Conservation (phyloP, 2,113 vertebrate species). For the Oreocharis arfaki region DNA sequence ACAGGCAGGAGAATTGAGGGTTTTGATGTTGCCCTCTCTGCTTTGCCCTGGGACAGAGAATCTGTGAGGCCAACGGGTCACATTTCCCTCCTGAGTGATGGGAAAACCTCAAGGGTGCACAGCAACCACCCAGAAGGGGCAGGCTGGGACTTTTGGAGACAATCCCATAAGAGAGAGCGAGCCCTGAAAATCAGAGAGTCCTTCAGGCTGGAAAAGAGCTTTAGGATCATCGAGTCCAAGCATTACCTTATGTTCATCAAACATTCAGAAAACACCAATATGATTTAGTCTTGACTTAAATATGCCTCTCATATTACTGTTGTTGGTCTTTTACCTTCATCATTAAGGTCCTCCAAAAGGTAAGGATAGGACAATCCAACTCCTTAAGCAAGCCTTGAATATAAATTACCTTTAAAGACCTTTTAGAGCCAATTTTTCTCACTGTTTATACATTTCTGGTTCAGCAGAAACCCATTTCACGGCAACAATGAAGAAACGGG, state of each 20-base stretch:
- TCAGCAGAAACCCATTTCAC: neutral
- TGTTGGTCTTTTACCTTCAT: neutral
- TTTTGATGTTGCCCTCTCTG: neutral
- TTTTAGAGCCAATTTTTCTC: neutral
- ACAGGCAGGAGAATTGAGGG: neutral
- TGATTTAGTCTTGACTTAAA: neutral
- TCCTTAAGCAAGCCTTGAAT: neutral
- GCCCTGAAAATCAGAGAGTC: neutral
- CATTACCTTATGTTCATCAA: neutral
- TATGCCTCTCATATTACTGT: accelerated
- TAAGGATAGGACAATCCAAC: neutral
- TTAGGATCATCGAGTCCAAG: neutral
- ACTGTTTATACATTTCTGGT: neutral
- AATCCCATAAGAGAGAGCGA: neutral
- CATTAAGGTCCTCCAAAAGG: neutral
- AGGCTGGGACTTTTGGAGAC: neutral
- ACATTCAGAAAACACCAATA: neutral
- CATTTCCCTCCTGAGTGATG: neutral
- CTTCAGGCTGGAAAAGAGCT: neutral
- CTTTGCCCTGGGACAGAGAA: neutral
- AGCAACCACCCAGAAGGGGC: neutral
- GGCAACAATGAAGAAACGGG: neutral
- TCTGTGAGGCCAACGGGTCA: accelerated
- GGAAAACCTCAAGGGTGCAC: neutral
- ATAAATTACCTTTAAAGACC: neutral